Base-by-base conservation (phyloP, 2,113 vertebrate species). In the Lutjanus erythropterus region DNA sequence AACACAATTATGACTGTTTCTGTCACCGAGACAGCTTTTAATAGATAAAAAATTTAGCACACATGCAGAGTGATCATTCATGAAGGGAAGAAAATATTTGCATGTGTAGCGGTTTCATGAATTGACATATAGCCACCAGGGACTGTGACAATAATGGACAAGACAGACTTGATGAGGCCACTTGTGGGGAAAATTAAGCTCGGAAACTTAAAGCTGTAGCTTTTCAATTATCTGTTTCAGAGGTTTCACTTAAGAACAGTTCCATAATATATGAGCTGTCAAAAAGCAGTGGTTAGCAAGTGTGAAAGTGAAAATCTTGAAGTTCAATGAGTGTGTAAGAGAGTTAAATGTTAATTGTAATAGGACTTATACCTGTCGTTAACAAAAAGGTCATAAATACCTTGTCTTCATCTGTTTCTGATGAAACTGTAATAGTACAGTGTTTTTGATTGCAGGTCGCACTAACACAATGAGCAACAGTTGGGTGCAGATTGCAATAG, bases 61-160 rank as follows among this genome's bases (percentile, higher is more conserved):
- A 25, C 23, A 44, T n/a, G 42, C 9, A n/a, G 18, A 67, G 19
- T 19, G 9, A 21, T 58, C 55, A 58, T 19, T 3, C 18, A 19
- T 58, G 29, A 19, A 33, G 4, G 27, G 7, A 14, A 6, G 19
- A 0, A 3, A 1, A 10, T n/a, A n/a, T n/a, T n/a, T n/a, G n/a
- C n/a, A n/a, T n/a, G n/a, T 59, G 55, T 35, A 3, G 29, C 11
- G 29, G 29, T 33, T 37, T n/a, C 33, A n/a, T n/a, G n/a, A n/a
- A n/a, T n/a, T n/a, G n/a, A n/a, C n/a, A n/a, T n/a, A n/a, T 7
- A 16, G 27, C 9, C 1, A 9, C 3, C 2, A 1, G 6, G 4
- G 25, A 41, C 39, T 2, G 12, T 35, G 18, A 5, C 9, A 18
- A 12, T 35, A 18, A 15, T 16, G n/a, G 2, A 35, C 14, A 27